Evolutionary conservation across 1,140 invertebrate species (phyloP).

Genomic region (Procambarus clarkii): DNA sequence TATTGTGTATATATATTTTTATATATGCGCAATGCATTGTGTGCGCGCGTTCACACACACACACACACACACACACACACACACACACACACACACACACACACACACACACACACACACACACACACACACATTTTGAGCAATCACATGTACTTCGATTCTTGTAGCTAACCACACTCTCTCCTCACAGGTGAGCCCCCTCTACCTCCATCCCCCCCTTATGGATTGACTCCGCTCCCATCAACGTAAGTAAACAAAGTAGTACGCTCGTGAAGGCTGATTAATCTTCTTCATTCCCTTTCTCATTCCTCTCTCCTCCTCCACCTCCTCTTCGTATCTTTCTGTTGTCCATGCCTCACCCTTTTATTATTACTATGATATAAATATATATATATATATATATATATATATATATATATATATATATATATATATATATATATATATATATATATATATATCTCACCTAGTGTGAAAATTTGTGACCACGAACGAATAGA

Average conservation of each 20-base stretch:
- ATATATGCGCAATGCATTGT: too few species aligned
- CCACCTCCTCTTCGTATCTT: background rate
- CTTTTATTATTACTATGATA: background rate
- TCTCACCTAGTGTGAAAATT: too few species aligned
- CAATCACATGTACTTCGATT: too few species aligned
- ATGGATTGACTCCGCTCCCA: background rate
- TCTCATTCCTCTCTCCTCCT: background rate
- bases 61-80: background rate
- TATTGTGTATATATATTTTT: too few species aligned
- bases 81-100: background rate
- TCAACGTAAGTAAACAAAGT: too few species aligned
- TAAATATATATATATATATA: background rate
- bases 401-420: slow-evolving; percentile 6
- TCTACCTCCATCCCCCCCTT: background rate
- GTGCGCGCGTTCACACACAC: background rate
- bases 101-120: background rate
- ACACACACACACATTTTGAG: background rate
- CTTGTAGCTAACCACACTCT: too few species aligned
- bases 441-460: background rate
- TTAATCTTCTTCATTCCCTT: background rate
- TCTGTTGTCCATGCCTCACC: background rate
- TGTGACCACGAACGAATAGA: too few species aligned
- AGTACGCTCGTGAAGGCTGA: too few species aligned
- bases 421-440: slow-evolving; percentile 6
- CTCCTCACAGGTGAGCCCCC: background rate